Evolutionary conservation across 2,888 invertebrate species (phyloP).

Genomic region (Drosophila leonis): DNA sequence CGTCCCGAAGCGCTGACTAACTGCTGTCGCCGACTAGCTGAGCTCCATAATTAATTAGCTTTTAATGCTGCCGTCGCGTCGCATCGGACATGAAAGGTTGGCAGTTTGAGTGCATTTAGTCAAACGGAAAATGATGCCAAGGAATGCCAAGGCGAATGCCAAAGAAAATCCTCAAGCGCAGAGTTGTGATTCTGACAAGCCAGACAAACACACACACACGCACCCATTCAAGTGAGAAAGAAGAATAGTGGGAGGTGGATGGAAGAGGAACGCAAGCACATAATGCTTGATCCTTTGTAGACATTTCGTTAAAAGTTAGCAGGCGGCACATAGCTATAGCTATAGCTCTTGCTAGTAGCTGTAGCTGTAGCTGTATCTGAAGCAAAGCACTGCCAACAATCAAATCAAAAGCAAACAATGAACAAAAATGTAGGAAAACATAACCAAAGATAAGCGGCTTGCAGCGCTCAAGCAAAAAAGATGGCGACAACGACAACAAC

Average conservation of each 20-base stretch:
- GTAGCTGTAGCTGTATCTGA: slow-evolving; percentile 14
- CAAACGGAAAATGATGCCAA: slow-evolving; percentile 79
- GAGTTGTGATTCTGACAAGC: slow-evolving; percentile 72
- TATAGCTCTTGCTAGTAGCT: slow-evolving; percentile 2
- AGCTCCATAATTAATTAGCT: slow-evolving; percentile 77
- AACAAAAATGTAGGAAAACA: slow-evolving; percentile 81
- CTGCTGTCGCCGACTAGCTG: slow-evolving; percentile 50
- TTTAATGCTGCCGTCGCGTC: slow-evolving; percentile 66
- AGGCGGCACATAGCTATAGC: slow-evolving; percentile 11
- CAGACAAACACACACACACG: slow-evolving; percentile 49
- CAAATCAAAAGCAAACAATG: slow-evolving; percentile 81
- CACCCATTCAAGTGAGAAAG: slow-evolving; percentile 7
- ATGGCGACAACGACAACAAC: slow-evolving; percentile 57
- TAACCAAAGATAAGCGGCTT: slow-evolving; percentile 82
- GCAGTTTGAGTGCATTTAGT: slow-evolving; percentile 79
- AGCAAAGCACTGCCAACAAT: slow-evolving; percentile 74
- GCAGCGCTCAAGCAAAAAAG: slow-evolving; percentile 69
- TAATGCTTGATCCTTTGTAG: slow-evolving; percentile 79
- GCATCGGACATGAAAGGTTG: slow-evolving; percentile 37
- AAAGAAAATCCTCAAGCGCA: slow-evolving; percentile 44
- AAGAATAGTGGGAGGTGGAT: not conserved
- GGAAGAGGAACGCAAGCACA: slow-evolving; percentile 37
- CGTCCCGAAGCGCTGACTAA: slow-evolving; percentile 53
- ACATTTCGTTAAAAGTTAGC: slow-evolving; percentile 81
- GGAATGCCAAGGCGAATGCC: slow-evolving; percentile 62